These are phyloP conservation scores for Eleginops maclovinus DNA, from an alignment of 2,113 vertebrate species.

Conservation along the genomic window DNA sequence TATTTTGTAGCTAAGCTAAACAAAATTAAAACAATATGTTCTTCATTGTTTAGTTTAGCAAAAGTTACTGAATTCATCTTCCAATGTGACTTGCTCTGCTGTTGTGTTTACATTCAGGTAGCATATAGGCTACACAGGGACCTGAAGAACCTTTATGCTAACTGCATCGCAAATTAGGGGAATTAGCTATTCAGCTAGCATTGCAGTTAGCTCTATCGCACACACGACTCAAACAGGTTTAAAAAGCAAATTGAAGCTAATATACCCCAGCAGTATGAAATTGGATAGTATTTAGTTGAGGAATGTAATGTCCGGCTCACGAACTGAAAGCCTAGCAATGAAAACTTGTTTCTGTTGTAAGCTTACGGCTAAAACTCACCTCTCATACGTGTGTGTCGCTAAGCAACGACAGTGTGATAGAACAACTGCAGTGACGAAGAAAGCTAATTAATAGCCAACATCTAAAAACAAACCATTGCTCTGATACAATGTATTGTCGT, in stretches of 20 bases:
- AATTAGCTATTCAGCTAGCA: neutral
- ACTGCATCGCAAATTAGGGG: neutral
- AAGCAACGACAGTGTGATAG: neutral
- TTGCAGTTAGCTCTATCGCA: neutral
- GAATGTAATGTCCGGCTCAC: neutral
- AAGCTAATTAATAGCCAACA: too few relatives aligned
- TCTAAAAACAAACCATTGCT: neutral
- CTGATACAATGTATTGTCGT: neutral
- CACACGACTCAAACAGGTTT: neutral
- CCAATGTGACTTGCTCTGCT: neutral
- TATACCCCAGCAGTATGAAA: too few relatives aligned
- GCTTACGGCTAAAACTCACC: slow-evolving; percentile 9
- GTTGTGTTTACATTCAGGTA: neutral
- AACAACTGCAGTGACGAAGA: too few relatives aligned
- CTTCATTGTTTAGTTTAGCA: neutral
- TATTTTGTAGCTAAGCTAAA: neutral
- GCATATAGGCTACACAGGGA: neutral
- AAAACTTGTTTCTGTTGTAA: neutral
- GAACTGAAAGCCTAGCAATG: neutral
- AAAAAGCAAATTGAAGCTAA: neutral
- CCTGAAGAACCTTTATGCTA: neutral
- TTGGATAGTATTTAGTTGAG: too few relatives aligned
- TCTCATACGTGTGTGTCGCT: neutral
- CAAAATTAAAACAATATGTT: neutral
- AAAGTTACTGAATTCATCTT: neutral